Conservation (phyloP, 2,113 vertebrate species). For the Barbus barbus region DNA sequence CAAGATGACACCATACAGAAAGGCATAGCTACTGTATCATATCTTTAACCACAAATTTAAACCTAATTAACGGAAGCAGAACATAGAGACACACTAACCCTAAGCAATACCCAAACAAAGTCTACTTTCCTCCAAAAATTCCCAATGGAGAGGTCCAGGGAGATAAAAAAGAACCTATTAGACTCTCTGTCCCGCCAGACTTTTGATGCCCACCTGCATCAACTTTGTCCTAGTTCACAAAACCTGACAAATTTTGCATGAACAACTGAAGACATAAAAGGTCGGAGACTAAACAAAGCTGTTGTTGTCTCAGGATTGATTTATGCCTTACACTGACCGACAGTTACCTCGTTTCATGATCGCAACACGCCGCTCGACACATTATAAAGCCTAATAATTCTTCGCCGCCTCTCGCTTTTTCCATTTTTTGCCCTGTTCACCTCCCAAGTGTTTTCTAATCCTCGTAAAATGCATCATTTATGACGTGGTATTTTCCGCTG, state of each 20-base stretch:
- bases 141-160: not conserved
- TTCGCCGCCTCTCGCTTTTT: conserved; percentile 32
- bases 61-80: not conserved
- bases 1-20: not conserved
- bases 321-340: conserved; percentile 33
- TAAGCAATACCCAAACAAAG: not conserved
- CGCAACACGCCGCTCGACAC: conserved; percentile 2
- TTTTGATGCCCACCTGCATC: conserved; percentile 31
- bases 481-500: conserved; percentile 25
- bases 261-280: not conserved
- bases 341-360: conserved; percentile 25
- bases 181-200: not conserved
- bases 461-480: conserved; percentile 48
- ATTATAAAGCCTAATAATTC: conserved; percentile 25
- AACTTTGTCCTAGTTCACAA: conserved; percentile 46
- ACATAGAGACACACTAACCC: not conserved
- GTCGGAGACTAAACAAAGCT: not conserved
- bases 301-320: conserved; percentile 38
- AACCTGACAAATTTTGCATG: conserved; percentile 27
- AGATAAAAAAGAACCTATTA: not conserved
- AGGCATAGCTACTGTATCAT: not conserved
- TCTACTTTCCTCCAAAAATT: not conserved
- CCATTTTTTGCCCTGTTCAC: not conserved
- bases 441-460: conserved; percentile 44
- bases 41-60: not conserved